These are phyloP conservation scores for Propithecus coquereli DNA, from an alignment of 2,113 vertebrate species.

Conservation along the genomic window DNA sequence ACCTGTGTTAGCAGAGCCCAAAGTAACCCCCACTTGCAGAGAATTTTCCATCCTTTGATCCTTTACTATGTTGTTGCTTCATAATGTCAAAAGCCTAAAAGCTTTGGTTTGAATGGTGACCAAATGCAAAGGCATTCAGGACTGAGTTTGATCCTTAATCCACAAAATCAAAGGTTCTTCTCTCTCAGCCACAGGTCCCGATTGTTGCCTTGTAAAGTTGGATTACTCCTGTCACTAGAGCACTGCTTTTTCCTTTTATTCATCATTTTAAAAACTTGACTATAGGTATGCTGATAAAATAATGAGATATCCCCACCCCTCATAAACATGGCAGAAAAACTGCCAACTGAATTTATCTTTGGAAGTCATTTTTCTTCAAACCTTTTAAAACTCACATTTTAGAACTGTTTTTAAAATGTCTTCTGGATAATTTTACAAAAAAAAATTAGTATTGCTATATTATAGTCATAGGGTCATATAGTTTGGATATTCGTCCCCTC, in stretches of 20 bases:
- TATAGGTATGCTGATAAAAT: constrained; percentile 43
- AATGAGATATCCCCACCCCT: neutral
- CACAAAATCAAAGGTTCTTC: constrained; percentile 68
- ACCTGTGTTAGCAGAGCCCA: neutral
- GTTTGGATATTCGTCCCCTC: too few relatives aligned
- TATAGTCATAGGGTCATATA: neutral
- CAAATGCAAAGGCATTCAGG: constrained; percentile 50
- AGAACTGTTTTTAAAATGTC: constrained; percentile 45
- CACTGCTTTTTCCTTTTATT: constrained; percentile 35
- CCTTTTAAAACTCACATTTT: constrained; percentile 41
- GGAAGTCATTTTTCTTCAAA: constrained; percentile 53
- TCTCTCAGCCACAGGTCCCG: constrained; percentile 6
- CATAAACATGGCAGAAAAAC: constrained; percentile 34
- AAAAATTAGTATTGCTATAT: neutral
- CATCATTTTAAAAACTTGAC: constrained; percentile 50
- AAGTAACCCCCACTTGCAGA: neutral
- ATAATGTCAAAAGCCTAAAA: constrained; percentile 55
- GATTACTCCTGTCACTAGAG: constrained; percentile 29
- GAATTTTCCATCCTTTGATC: constrained; percentile 58
- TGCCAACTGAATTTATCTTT: constrained; percentile 51
- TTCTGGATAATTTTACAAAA: constrained; percentile 45
- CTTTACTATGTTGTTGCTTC: constrained; percentile 34
- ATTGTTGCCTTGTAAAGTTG: constrained; percentile 52
- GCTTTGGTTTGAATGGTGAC: constrained; percentile 62
- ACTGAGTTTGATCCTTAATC: constrained; percentile 59